A percentile compares a stretch with the other conserved stretches of the same genome.
These are phyloP conservation scores for Pelobates cultripes DNA, from an alignment of 2,797 vertebrate species.

Conservation along the genomic window DNA sequence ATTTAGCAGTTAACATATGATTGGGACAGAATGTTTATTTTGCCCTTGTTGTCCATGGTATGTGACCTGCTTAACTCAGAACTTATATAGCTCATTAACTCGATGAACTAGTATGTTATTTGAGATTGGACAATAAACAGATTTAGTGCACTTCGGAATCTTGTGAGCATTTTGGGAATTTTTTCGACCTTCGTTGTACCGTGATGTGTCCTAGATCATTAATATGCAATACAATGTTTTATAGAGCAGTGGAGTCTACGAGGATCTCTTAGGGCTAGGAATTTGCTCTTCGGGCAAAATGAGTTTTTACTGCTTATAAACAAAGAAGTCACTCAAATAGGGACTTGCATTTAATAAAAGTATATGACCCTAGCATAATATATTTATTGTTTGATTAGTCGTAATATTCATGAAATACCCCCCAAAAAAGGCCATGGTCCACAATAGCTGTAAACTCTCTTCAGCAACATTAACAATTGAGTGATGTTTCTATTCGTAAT, in stretches of 20 bases:
- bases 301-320: constrained; percentile 24
- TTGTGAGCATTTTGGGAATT: too few species aligned
- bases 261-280: background rate
- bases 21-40: too few species aligned
- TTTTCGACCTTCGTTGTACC: too few species aligned
- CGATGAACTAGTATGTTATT: too few species aligned
- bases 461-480: background rate
- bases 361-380: constrained; percentile 42
- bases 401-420: constrained; percentile 17
- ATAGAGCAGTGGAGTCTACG: background rate
- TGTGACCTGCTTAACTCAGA: too few species aligned
- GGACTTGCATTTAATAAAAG: constrained; percentile 12
- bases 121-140: too few species aligned
- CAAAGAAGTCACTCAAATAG: constrained; percentile 24
- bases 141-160: too few species aligned
- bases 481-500: constrained; percentile 34
- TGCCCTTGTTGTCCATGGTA: too few species aligned
- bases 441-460: constrained; percentile 30
- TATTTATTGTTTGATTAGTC: constrained; percentile 30
- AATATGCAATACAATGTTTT: background rate
- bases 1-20: too few species aligned
- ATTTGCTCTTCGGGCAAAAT: background rate
- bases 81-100: too few species aligned
- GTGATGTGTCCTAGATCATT: background rate
- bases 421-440: constrained; percentile 18